A percentile compares a stretch with the other conserved stretches of the same genome.
Conservation (phyloP, 2,113 vertebrate genomes). For the Canis aureus region DNA sequence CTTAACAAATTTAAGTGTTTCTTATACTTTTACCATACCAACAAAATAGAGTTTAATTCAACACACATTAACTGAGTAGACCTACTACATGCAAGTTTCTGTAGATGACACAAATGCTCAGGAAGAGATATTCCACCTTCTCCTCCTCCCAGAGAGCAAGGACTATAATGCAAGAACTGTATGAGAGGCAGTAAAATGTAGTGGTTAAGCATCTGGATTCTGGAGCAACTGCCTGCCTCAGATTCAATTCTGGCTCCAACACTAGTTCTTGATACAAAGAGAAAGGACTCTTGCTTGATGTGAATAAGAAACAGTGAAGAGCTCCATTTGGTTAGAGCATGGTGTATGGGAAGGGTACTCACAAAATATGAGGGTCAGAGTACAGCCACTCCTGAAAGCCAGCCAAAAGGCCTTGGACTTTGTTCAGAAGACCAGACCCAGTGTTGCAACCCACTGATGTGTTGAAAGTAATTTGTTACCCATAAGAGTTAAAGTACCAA, state of each 20-base stretch:
- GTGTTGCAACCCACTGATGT: constrained; percentile 59
- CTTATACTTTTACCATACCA: neutral
- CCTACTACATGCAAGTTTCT: neutral
- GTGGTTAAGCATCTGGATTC: neutral
- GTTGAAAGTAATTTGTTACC: constrained; percentile 70
- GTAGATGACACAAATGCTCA: neutral
- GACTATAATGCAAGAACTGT: neutral
- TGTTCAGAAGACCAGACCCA: constrained; percentile 46
- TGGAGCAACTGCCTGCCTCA: neutral
- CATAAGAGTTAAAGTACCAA: constrained; percentile 67
- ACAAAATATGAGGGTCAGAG: constrained; percentile 35
- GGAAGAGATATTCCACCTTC: neutral
- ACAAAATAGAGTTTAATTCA: neutral
- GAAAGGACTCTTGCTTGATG: neutral
- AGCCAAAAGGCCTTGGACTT: constrained; percentile 61
- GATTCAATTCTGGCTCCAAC: neutral
- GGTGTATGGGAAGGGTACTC: neutral
- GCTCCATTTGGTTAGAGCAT: neutral
- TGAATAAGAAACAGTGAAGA: neutral
- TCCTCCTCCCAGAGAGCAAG: neutral
- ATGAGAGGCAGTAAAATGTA: neutral
- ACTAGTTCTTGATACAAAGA: constrained; percentile 6
- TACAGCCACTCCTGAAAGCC: constrained; percentile 4
- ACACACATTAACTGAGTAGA: neutral
- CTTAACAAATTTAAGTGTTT: neutral